Evolutionary conservation across 2,797 vertebrate genomes (phyloP).

Genomic region (Cottoperca gobio): DNA sequence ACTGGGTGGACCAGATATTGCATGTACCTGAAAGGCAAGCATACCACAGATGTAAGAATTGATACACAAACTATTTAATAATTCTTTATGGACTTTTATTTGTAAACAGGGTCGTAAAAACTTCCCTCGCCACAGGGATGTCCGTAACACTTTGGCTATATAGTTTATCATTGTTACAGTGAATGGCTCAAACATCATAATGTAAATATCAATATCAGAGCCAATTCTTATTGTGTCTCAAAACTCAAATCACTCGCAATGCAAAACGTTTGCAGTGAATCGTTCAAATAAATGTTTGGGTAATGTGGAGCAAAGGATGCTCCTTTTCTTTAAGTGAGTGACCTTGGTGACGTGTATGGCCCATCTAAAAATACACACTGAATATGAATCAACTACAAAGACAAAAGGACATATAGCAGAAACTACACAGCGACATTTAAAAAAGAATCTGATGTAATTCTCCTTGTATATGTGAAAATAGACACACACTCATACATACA

Average conservation of each 20-base stretch:
- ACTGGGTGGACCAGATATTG: conserved; percentile 35
- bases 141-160: neutral
- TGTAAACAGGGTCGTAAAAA: neutral
- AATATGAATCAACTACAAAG: conserved; percentile 5
- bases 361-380: neutral
- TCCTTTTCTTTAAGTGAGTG: neutral
- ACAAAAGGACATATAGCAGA: conserved; percentile 3
- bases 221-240: neutral
- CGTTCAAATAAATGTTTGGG: neutral
- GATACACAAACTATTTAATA: neutral
- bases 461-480: conserved; percentile 26
- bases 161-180: neutral
- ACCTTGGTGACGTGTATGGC: neutral
- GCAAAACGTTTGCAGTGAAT: neutral
- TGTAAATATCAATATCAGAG: neutral
- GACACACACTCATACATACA: neutral
- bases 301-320: neutral
- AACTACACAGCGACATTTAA: conserved; percentile 18
- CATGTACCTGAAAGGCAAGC: conserved; percentile 61
- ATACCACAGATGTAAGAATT: conserved; percentile 43
- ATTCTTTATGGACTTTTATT: neutral
- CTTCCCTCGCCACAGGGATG: neutral
- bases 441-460: conserved; percentile 59
- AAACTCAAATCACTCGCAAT: neutral
- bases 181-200: neutral